phyloP scores from a whole-genome alignment of 1,140 invertebrate genomes.

The Pseudomyrmex flavicornis region DNA sequence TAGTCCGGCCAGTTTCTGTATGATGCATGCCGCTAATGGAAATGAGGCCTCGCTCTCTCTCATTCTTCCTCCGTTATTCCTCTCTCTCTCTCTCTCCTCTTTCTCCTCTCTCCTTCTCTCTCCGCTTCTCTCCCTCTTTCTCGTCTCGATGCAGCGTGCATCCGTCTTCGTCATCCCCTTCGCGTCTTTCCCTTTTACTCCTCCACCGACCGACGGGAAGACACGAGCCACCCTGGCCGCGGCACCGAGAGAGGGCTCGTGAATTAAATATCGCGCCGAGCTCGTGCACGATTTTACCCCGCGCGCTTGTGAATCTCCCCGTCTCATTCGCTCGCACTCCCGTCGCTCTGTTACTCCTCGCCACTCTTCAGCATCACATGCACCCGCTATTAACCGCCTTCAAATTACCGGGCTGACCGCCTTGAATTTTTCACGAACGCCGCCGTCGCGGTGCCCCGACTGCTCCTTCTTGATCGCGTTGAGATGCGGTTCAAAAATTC shows the following conservation, averaged over 20 bases:
- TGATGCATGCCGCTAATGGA: slow-evolving; percentile 67
- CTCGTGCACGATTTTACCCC: slow-evolving; percentile 47
- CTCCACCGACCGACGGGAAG: slow-evolving; percentile 31
- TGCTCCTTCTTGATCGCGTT: slow-evolving; percentile 32
- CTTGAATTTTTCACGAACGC: slow-evolving; percentile 43
- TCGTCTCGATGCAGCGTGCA: not conserved
- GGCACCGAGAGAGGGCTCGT: slow-evolving; percentile 54
- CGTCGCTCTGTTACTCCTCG: slow-evolving; percentile 6
- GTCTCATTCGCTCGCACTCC: slow-evolving; percentile 35
- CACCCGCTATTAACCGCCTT: slow-evolving; percentile 55
- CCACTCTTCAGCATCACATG: slow-evolving; percentile 29
- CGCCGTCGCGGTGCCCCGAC: slow-evolving; percentile 37
- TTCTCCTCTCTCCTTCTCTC: not conserved
- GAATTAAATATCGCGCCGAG: slow-evolving; percentile 61
- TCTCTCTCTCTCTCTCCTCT: slow-evolving; percentile 4
- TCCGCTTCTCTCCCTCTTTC: not conserved
- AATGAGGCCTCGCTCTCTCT: slow-evolving; percentile 48
- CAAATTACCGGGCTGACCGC: slow-evolving; percentile 54
- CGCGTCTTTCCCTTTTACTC: slow-evolving; percentile 30
- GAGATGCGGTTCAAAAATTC: slow-evolving; percentile 30
- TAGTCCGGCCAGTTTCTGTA: slow-evolving; percentile 54
- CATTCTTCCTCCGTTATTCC: not conserved
- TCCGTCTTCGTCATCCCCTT: slow-evolving; percentile 44
- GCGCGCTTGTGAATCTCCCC: slow-evolving; percentile 17
- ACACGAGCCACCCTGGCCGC: slow-evolving; percentile 41